phyloP scores from a whole-genome alignment of 2,888 invertebrate species.

The Dryomyza anilis region DNA sequence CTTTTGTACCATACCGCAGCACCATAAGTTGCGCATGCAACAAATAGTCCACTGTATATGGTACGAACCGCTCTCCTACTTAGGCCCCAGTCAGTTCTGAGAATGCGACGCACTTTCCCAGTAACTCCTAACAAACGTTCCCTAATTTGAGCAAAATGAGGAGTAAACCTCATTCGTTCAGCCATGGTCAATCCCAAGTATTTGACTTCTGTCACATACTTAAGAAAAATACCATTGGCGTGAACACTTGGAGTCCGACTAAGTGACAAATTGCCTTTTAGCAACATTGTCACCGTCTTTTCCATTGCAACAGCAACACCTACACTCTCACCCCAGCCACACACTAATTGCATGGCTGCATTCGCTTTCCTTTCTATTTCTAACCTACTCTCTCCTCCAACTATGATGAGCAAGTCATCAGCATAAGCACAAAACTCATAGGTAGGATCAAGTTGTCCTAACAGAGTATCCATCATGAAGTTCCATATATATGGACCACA shows the following conservation, averaged over 20 bases:
- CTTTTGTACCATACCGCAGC: background rate
- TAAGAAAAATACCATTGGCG: background rate
- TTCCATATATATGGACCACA: slow-evolving; percentile 36
- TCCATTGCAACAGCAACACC: slow-evolving; percentile 25
- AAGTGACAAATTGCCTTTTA: slow-evolving; percentile 25
- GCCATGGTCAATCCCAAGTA: background rate
- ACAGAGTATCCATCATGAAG: slow-evolving; percentile 32
- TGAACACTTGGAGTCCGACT: background rate
- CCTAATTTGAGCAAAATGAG: background rate
- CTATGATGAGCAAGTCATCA: slow-evolving; percentile 23
- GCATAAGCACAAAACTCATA: slow-evolving; percentile 20
- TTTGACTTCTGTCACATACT: background rate
- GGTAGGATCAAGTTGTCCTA: slow-evolving; percentile 4
- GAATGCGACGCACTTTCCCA: background rate
- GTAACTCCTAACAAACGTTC: background rate
- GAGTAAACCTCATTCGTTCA: background rate
- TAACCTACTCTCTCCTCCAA: too few species aligned
- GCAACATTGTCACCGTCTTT: slow-evolving; percentile 28
- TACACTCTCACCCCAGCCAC: slow-evolving; percentile 20
- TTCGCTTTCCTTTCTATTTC: background rate
- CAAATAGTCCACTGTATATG: background rate
- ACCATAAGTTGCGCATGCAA: background rate
- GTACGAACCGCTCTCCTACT: background rate
- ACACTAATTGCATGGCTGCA: background rate
- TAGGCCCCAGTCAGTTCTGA: slow-evolving; percentile 1